These are phyloP conservation scores for Macrostomum lignano DNA, from an alignment of 1,140 invertebrate genomes.

Conservation along the genomic window DNA sequence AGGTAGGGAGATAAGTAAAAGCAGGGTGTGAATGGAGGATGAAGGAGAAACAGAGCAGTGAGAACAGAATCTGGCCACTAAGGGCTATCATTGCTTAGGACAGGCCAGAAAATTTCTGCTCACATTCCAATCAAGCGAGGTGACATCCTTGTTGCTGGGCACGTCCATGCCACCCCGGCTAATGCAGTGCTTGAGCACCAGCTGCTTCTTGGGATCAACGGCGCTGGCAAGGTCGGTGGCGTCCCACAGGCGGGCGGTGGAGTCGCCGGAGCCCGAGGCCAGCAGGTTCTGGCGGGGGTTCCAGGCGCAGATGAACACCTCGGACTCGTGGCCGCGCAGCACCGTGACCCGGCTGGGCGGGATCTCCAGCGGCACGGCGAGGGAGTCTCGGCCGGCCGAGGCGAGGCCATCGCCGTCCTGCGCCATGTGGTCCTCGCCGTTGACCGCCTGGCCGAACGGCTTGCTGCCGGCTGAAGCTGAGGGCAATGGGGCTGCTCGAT, in stretches of 20 bases:
- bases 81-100: too few species aligned
- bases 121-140: constrained; percentile 94
- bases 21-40: constrained; percentile 38
- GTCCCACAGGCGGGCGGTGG: constrained; percentile 80
- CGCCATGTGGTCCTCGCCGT: too few species aligned
- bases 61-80: constrained; percentile 15
- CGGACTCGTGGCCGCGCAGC: constrained; percentile 74
- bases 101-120: too few species aligned
- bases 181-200: constrained; percentile 76
- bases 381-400: constrained; percentile 6
- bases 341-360: constrained; percentile 71
- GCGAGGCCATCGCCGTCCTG: too few species aligned
- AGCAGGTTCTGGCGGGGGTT: constrained; percentile 80
- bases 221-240: too few species aligned
- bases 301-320: constrained; percentile 98
- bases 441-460: too few species aligned
- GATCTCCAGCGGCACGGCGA: constrained; percentile 33
- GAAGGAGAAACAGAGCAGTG: constrained; percentile 5
- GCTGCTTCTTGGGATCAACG: constrained; percentile 58
- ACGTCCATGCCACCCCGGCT: constrained; percentile 85
- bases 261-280: constrained; percentile 82
- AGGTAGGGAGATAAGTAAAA: too few species aligned
- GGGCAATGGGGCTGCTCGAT: too few species aligned
- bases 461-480: too few species aligned
- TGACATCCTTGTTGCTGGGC: constrained; percentile 93